Conservation (phyloP, 1,140 invertebrate species). For the Wiebesia pumilae region DNA sequence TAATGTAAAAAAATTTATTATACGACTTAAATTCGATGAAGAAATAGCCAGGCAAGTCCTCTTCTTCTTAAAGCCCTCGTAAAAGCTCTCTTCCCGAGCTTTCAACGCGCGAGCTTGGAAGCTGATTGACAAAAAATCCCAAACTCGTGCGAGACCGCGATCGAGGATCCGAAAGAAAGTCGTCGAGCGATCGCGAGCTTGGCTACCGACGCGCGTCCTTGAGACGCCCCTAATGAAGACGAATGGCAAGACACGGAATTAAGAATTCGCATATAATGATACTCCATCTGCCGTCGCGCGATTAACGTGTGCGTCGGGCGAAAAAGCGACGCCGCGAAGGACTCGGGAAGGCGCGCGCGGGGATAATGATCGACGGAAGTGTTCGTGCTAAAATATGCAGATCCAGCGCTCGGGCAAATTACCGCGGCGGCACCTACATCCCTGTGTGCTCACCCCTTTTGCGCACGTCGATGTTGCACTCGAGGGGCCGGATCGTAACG, state of each 20-base stretch:
- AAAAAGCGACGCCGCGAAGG: conserved; percentile 13
- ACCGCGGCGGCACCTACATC: conserved; percentile 55
- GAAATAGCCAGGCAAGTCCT: too few species aligned
- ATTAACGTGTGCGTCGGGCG: conserved; percentile 45
- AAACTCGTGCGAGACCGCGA: too few species aligned
- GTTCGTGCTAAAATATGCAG: conserved; percentile 75
- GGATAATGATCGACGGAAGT: conserved; percentile 75
- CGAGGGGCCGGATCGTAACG: neutral
- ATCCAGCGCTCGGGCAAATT: conserved; percentile 68
- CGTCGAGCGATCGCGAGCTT: too few species aligned
- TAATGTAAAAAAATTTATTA: too few species aligned
- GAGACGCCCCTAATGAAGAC: conserved; percentile 45
- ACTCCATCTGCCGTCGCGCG: conserved; percentile 24
- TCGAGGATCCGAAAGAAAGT: neutral
- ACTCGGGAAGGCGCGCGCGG: neutral
- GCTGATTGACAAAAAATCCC: too few species aligned
- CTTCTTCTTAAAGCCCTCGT: too few species aligned
- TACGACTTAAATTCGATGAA: too few species aligned
- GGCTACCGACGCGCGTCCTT: too few species aligned
- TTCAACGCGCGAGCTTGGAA: too few species aligned
- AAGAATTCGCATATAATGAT: conserved; percentile 43
- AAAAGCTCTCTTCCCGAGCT: too few species aligned
- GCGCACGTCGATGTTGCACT: neutral
- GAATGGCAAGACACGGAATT: conserved; percentile 42
- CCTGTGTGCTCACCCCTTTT: neutral